Percentiles rank a stretch among this genome's conserved stretches.
phyloP scores from a whole-genome alignment of 2,888 invertebrate species.

The Cylindroiulus punctatus region DNA sequence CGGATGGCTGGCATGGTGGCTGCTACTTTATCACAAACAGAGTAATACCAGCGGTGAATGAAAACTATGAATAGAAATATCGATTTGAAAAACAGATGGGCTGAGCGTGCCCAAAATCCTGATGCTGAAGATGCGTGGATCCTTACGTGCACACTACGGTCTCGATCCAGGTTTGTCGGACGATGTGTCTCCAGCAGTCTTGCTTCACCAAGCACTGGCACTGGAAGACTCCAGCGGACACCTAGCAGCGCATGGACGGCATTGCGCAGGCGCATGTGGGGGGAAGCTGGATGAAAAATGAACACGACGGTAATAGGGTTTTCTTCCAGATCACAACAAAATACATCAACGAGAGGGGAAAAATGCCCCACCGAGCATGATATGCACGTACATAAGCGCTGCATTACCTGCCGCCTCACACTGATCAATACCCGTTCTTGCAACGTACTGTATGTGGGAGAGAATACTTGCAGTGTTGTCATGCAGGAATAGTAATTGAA shows the following conservation, averaged over 20 bases:
- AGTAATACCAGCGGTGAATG: constrained; percentile 43
- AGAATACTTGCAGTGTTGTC: too few species aligned
- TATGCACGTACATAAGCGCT: too few species aligned
- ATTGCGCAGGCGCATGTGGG: neutral
- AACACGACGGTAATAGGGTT: constrained; percentile 22
- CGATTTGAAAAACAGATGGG: constrained; percentile 43
- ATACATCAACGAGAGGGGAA: neutral
- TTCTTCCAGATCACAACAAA: neutral
- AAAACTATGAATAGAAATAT: constrained; percentile 47
- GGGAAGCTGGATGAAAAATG: constrained; percentile 4
- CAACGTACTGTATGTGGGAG: too few species aligned
- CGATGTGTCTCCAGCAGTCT: constrained; percentile 15
- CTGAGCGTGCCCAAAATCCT: constrained; percentile 7
- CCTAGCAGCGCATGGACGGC: neutral
- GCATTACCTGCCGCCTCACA: too few species aligned
- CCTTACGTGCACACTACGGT: constrained; percentile 20
- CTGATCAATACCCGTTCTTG: too few species aligned
- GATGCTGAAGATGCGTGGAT: constrained; percentile 6
- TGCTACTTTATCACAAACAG: constrained; percentile 11
- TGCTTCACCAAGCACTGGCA: constrained; percentile 36
- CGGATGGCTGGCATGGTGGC: neutral
- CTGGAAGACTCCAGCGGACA: constrained; percentile 27
- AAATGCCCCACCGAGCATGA: too few species aligned
- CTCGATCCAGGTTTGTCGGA: neutral
- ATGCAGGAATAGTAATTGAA: too few species aligned